Evolutionary conservation across 1,140 invertebrate species (phyloP).

Genomic region (Drosophila nasuta): DNA sequence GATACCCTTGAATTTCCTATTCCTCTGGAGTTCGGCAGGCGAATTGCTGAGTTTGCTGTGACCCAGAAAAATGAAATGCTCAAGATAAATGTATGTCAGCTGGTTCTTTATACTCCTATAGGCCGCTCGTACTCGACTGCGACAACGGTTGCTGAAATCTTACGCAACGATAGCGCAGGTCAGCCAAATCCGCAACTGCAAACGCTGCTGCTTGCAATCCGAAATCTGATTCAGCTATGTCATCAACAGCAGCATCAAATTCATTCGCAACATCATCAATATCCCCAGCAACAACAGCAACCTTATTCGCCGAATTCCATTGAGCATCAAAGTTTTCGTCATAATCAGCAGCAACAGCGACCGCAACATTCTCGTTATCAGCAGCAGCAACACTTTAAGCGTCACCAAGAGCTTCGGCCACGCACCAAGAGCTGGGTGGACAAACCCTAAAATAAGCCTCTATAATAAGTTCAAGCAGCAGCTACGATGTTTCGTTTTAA

Average conservation of each 20-base stretch:
- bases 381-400: neutral
- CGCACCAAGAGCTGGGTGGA: too few species aligned
- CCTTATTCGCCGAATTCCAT: neutral
- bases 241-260: neutral
- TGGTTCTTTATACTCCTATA: conserved; percentile 9
- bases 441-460: too few species aligned
- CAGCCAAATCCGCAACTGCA: neutral
- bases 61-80: neutral
- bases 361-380: neutral
- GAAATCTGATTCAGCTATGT: neutral
- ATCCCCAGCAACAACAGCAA: neutral
- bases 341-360: too few species aligned
- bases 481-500: too few species aligned
- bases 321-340: too few species aligned
- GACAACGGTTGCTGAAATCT: neutral
- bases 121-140: too few species aligned
- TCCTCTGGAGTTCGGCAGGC: conserved; percentile 24
- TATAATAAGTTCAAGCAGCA: too few species aligned
- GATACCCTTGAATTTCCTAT: conserved; percentile 16
- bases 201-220: neutral
- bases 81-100: neutral
- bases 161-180: neutral
- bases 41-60: conserved; percentile 3
- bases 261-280: neutral
- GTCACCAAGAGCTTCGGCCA: neutral